phyloP scores from a whole-genome alignment of 2,113 vertebrate species.

The Pungitius pungitius region DNA sequence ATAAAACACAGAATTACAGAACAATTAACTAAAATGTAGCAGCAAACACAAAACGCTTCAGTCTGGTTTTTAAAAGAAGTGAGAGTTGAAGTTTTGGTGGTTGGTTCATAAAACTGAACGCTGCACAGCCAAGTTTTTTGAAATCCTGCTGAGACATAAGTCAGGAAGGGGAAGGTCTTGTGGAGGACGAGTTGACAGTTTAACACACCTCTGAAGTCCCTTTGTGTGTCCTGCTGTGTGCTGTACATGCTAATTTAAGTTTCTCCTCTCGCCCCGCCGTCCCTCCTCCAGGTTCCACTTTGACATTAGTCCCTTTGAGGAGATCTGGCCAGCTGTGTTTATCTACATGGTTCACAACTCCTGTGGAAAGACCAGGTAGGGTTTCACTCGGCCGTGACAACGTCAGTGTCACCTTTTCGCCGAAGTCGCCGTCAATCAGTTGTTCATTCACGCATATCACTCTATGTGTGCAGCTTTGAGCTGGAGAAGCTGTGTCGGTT shows the following conservation, averaged over 20 bases:
- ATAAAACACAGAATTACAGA: background rate
- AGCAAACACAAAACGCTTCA: background rate
- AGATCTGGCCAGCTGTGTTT: slow-evolving; percentile 97
- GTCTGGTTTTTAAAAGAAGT: background rate
- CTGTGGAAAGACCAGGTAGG: slow-evolving; percentile 93
- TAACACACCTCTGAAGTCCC: slow-evolving; percentile 18
- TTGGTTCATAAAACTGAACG: background rate
- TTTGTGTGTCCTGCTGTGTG: slow-evolving; percentile 32
- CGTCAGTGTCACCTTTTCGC: background rate
- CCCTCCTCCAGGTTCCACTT: slow-evolving; percentile 89
- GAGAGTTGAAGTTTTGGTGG: background rate
- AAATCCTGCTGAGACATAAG: background rate
- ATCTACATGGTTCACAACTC: slow-evolving; percentile 96
- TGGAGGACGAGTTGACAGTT: slow-evolving; percentile 31
- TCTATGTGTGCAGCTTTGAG: slow-evolving; percentile 85
- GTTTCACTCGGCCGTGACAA: background rate
- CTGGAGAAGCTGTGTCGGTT: slow-evolving; percentile 97
- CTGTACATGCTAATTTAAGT: slow-evolving; percentile 34
- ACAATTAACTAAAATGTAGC: background rate
- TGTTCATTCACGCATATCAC: background rate
- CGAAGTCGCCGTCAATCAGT: background rate
- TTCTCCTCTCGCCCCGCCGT: slow-evolving; percentile 6
- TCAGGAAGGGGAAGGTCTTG: slow-evolving; percentile 6
- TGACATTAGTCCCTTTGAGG: slow-evolving; percentile 94
- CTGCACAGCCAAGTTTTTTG: background rate